Percentiles rank a stretch among this genome's conserved stretches.
These are phyloP conservation scores for Neogobius melanostomus DNA, from an alignment of 2,113 vertebrate species.

Conservation along the genomic window DNA sequence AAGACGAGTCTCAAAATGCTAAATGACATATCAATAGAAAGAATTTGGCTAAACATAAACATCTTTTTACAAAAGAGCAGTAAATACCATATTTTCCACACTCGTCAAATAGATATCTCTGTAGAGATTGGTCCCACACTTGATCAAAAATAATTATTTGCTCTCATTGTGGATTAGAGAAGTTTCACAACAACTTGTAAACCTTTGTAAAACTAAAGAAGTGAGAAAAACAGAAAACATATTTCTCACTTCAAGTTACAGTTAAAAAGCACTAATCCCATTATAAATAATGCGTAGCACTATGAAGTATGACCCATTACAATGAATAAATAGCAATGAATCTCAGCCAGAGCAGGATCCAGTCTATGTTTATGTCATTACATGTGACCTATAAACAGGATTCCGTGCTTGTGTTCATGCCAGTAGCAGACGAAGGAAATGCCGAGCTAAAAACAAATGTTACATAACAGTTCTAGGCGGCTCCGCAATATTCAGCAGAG, in stretches of 20 bases:
- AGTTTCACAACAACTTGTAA: background rate
- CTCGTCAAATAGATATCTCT: no score
- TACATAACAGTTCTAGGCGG: conserved; percentile 23
- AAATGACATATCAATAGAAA: background rate
- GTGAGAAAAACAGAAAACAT: no score
- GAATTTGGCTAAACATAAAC: no score
- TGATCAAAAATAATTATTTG: background rate
- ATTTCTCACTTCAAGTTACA: background rate
- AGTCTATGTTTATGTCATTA: conserved; percentile 9
- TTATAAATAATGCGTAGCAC: background rate
- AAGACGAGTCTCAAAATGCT: conserved; percentile 15
- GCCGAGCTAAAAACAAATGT: conserved; percentile 31
- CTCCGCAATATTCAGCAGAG: conserved; percentile 15
- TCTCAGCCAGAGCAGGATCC: background rate
- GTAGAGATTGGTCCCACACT: background rate
- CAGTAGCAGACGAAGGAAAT: conserved; percentile 31
- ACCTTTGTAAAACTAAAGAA: background rate
- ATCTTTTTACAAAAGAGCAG: no score
- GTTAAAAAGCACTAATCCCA: background rate
- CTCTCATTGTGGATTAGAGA: background rate
- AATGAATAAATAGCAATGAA: background rate
- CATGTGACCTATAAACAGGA: conserved; percentile 20
- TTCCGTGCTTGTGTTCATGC: conserved; percentile 3
- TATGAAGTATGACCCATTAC: conserved; percentile 1
- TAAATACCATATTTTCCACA: no score